These are phyloP conservation scores for Coregonus sp. DNA, from an alignment of 2,797 vertebrate genomes.

Conservation along the genomic window DNA sequence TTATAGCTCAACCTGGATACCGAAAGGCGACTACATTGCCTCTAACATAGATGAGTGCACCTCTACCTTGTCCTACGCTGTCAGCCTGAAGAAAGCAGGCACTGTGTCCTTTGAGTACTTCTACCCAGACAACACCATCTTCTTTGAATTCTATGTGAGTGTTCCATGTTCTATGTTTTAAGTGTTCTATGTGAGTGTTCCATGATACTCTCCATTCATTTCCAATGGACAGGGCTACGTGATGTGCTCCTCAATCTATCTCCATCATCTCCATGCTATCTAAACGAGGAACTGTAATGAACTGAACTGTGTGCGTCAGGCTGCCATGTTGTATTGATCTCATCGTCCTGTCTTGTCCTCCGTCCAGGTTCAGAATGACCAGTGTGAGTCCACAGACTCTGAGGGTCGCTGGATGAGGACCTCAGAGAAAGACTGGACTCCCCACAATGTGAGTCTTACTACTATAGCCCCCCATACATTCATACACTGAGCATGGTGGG, in stretches of 20 bases:
- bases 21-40: slow-evolving; percentile 84
- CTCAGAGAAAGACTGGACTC: slow-evolving; percentile 85
- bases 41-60: slow-evolving; percentile 95
- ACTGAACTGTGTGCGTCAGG: not conserved
- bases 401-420: slow-evolving; percentile 85
- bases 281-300: not conserved
- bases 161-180: not conserved
- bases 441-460: slow-evolving; percentile 76
- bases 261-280: not conserved
- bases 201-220: too few relatives aligned
- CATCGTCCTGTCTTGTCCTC: not conserved
- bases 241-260: not conserved
- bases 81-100: slow-evolving; percentile 91
- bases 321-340: not conserved
- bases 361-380: slow-evolving; percentile 93
- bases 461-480: not conserved
- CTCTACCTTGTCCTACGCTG: slow-evolving; percentile 87
- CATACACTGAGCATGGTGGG: not conserved
- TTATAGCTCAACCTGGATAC: slow-evolving; percentile 88
- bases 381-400: slow-evolving; percentile 88
- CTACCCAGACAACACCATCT: slow-evolving; percentile 88
- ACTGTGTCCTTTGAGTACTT: slow-evolving; percentile 88
- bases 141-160: slow-evolving; percentile 97
- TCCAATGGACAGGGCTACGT: not conserved
- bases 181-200: slow-evolving; percentile 84